phyloP scores from a whole-genome alignment of 2,797 vertebrate species.

The Labroides dimidiatus region DNA sequence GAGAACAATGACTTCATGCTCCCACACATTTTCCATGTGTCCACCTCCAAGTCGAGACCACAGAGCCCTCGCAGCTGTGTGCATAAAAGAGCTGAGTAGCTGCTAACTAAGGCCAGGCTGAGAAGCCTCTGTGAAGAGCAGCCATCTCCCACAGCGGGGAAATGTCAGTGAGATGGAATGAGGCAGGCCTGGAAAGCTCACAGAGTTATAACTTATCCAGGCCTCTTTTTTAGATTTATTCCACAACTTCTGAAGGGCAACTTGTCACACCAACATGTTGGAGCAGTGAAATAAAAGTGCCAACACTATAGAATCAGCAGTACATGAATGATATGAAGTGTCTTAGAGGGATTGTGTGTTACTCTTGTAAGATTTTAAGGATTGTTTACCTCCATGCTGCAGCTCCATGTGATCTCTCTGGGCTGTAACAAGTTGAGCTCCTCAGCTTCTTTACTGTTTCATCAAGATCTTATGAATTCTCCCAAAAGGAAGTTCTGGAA shows the following conservation, averaged over 20 bases:
- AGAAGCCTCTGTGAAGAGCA: conserved; percentile 61
- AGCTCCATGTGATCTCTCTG: too few relatives aligned
- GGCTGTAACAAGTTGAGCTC: too few relatives aligned
- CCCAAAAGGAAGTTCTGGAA: too few relatives aligned
- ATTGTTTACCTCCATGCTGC: too few relatives aligned
- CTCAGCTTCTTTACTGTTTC: too few relatives aligned
- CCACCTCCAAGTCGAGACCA: conserved; percentile 44
- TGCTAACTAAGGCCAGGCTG: conserved; percentile 69
- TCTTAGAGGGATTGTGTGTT: too few relatives aligned
- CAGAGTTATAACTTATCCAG: conserved; percentile 10
- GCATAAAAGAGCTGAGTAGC: conserved; percentile 64
- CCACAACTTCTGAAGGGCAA: conserved; percentile 3
- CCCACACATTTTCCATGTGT: conserved; percentile 70
- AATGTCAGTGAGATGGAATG: conserved; percentile 67
- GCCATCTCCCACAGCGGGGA: conserved; percentile 64
- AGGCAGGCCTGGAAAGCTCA: conserved; percentile 29
- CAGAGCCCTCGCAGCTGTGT: conserved; percentile 69
- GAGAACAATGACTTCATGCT: conserved; percentile 53
- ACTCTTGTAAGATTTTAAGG: too few relatives aligned
- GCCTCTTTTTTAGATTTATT: conserved; percentile 18
- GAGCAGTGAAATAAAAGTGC: conserved; percentile 1
- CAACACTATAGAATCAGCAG: neutral
- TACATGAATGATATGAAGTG: neutral
- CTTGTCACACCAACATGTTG: conserved; percentile 11
- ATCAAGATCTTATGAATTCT: too few relatives aligned